Base-by-base conservation (phyloP, 2,113 vertebrate species). In the Triplophysa siluroides region DNA sequence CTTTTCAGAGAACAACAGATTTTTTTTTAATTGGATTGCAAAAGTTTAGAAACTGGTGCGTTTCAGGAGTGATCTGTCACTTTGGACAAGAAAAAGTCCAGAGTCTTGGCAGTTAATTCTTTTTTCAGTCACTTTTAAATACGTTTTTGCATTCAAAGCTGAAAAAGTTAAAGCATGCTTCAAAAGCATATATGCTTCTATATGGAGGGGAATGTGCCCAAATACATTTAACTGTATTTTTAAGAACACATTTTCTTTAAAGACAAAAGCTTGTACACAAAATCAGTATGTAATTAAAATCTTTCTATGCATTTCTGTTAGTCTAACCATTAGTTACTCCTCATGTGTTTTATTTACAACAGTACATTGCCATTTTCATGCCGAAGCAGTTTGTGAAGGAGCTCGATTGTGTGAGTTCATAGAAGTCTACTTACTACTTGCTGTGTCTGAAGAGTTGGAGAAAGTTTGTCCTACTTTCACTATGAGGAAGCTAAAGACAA, bases 391-490 rank as follows among this genome's bases (percentile, higher is more conserved):
- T 33, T 21, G 52, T 52, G 50, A 2, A 58, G 52, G 19, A 61
- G 4, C n/a, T 33, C 50, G 19, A 68, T 19, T 29, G 29, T 18
- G 68, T 38, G 2, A 47, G 45, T 52, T 4, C 21, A 64, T 33
- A 75, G 47, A 56, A 60, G 41, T 24, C 1, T 73, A 79, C 79
- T 85, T 83, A 83, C 84, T 71, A 76, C 43, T 76, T 18, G 61
- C 38, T 72, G 61, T 4, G 64, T 14, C 18, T 63, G 78, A 33
- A 78, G 78, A 83, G 41, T 23, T 66, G 80, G 78, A 71, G 64
- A 67, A 76, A 54, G 56, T 64, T 62, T 38, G n/a, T 11, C 71
- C 72, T 64, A 81, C 75, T 83, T 85, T 83, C 81, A 81, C 78
- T 83, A 74, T 41, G 8, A 80, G 58, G 58, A 75, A 68, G 69